A percentile compares a stretch with the other conserved stretches of the same genome.
phyloP scores from a whole-genome alignment of 2,888 invertebrate genomes.

The Drosophila silvestris region DNA sequence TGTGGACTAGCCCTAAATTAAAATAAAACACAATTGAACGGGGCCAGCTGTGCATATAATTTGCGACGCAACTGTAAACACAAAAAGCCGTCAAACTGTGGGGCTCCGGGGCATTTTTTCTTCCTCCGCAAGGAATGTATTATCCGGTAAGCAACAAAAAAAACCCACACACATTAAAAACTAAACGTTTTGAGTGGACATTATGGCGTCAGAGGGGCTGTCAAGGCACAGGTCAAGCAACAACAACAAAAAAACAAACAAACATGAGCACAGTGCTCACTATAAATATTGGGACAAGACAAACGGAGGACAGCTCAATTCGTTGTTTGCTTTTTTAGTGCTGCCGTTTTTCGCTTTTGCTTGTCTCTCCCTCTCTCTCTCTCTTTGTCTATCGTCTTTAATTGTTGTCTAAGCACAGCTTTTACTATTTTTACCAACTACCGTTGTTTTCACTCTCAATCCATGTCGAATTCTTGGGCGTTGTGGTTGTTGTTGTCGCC shows the following conservation, averaged over 20 bases:
- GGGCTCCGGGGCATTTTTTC: conserved; percentile 97
- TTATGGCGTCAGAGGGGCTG: conserved; percentile 8
- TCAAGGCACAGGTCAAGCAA: conserved; percentile 8
- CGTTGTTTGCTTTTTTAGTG: conserved; percentile 39
- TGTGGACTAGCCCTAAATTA: conserved; percentile 28
- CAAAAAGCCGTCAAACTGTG: conserved; percentile 95
- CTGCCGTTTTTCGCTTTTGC: conserved; percentile 39
- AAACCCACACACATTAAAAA: background rate
- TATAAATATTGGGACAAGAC: conserved; percentile 53
- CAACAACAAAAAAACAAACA: conserved; percentile 36
- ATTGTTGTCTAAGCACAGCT: conserved; percentile 16
- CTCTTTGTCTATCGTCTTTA: background rate
- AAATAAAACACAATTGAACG: conserved; percentile 16
- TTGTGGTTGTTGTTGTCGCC: background rate
- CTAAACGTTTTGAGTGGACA: conserved; percentile 6
- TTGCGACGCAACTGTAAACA: conserved; percentile 75
- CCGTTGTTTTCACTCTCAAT: conserved; percentile 68
- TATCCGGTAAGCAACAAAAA: conserved; percentile 92
- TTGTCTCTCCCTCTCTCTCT: conserved; percentile 13
- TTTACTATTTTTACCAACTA: conserved; percentile 33
- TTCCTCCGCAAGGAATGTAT: conserved; percentile 98
- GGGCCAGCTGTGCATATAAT: conserved; percentile 58
- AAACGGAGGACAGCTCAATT: conserved; percentile 45
- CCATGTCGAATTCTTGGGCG: conserved; percentile 52
- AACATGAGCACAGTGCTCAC: conserved; percentile 43